Conservation (phyloP, 2,888 invertebrate species). For the Pimpla rufipes region DNA sequence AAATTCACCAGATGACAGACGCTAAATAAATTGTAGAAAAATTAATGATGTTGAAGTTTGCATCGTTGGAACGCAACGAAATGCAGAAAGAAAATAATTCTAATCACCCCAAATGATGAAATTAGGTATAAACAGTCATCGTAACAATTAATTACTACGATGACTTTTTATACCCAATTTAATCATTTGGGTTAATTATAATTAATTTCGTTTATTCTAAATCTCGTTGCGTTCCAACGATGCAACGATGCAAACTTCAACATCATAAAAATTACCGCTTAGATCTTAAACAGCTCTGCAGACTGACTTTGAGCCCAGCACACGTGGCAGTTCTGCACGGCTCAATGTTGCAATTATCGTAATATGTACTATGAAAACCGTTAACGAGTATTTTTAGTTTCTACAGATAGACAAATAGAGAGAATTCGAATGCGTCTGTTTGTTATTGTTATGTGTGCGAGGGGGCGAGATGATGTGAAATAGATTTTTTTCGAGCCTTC, state of each 20-base stretch:
- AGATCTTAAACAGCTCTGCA: constrained; percentile 15
- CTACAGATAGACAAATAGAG: background rate
- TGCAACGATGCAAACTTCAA: too few relatives aligned
- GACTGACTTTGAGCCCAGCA: constrained; percentile 37
- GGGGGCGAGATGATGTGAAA: background rate
- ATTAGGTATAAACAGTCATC: too few relatives aligned
- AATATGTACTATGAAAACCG: constrained; percentile 11
- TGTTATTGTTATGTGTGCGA: constrained; percentile 33
- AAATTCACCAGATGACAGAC: constrained; percentile 79
- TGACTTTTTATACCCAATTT: too few relatives aligned
- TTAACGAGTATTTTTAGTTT: background rate
- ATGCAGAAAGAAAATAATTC: too few relatives aligned
- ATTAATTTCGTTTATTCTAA: too few relatives aligned
- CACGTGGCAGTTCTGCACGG: background rate
- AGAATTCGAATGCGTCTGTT: constrained; percentile 31
- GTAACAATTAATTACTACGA: too few relatives aligned
- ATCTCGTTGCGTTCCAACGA: too few relatives aligned
- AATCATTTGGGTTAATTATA: too few relatives aligned
- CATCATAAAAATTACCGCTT: constrained; percentile 31
- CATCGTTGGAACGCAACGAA: too few relatives aligned
- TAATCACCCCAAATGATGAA: too few relatives aligned
- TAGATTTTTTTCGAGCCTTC: background rate
- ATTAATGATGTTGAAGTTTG: too few relatives aligned
- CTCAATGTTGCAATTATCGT: constrained; percentile 46
- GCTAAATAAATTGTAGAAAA: constrained; percentile 30